Evolutionary conservation across 2,888 invertebrate species (phyloP).

Genomic region (Apamea monoglypha): DNA sequence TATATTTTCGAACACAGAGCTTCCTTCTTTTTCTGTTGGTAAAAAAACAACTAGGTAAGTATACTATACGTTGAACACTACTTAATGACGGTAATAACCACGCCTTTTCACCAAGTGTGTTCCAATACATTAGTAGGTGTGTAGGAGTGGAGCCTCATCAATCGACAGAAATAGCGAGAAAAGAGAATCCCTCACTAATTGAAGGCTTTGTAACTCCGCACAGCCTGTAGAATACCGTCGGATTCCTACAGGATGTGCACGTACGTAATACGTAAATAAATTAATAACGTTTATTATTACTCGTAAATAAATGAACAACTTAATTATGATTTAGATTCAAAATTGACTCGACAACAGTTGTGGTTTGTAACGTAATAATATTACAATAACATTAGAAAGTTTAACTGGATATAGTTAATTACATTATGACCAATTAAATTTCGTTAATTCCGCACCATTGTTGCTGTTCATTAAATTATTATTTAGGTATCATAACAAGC

Average conservation of each 20-base stretch:
- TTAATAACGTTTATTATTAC: slow-evolving; percentile 45
- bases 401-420: background rate
- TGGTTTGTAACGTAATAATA: slow-evolving; percentile 31
- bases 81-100: slow-evolving; percentile 11
- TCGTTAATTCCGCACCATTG: slow-evolving; percentile 11
- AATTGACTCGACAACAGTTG: slow-evolving; percentile 36
- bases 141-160: slow-evolving; percentile 50
- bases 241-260: slow-evolving; percentile 10
- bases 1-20: background rate
- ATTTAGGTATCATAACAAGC: background rate
- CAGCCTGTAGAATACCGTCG: slow-evolving; percentile 36
- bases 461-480: background rate
- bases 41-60: background rate
- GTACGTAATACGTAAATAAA: slow-evolving; percentile 29
- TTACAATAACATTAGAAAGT: slow-evolving; percentile 6
- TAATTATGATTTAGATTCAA: slow-evolving; percentile 31
- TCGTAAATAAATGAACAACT: slow-evolving; percentile 39
- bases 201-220: slow-evolving; percentile 58
- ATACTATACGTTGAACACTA: background rate
- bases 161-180: slow-evolving; percentile 61
- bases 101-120: slow-evolving; percentile 30
- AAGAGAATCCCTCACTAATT: slow-evolving; percentile 64
- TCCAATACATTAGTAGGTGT: slow-evolving; percentile 38
- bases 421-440: background rate
- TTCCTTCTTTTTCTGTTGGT: background rate